Base-by-base conservation (phyloP, 2,888 invertebrate genomes). In the Polydrusus cervinus region DNA sequence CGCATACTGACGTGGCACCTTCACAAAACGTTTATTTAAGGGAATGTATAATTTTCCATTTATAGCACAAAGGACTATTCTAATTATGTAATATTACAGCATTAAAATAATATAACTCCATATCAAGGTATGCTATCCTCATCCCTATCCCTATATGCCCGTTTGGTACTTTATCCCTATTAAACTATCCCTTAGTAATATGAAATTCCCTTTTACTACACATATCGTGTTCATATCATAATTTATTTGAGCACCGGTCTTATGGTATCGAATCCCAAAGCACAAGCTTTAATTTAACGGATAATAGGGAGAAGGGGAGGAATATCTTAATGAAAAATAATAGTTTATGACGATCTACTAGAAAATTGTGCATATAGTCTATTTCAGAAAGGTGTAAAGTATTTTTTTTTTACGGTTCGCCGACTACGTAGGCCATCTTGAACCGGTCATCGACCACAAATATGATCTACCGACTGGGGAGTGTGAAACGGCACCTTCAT, bases 151-250 rank as follows among this genome's bases (percentile, higher is more conserved):
- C 25, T 43, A 13, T 43, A 13, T 43, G 43, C 43, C 40, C 43
- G n/a, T 5, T 43, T n/a, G 43, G n/a, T 43, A 43, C 9, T n/a
- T 43, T n/a, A 43, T 43, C 43, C 43, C 13, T 13, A 43, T 43
- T 43, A 43, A 43, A 43, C n/a, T 13, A 43, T 43, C 43, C 43
- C 13, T 43, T 43, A 43, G 43, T 43, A 43, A 43, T 43, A 43
- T 5, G 43, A n/a, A 43, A 43, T 43, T 43, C 43, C 43, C 43
- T 43, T 43, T 13, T 13, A n/a, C 43, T n/a, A 43, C 43, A 13
- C 43, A 13, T 43, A 43, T 43, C 43, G 43, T 43, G 9, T 13
- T 43, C 13, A 43, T 43, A 43, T 43, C 43, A 43, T 13, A 43
- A 43, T 43, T 43, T 43, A 43, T 43, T 43, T n/a, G 43, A 43